These are phyloP conservation scores for Cryptops parisi DNA, from an alignment of 2,888 invertebrate genomes.

Conservation along the genomic window DNA sequence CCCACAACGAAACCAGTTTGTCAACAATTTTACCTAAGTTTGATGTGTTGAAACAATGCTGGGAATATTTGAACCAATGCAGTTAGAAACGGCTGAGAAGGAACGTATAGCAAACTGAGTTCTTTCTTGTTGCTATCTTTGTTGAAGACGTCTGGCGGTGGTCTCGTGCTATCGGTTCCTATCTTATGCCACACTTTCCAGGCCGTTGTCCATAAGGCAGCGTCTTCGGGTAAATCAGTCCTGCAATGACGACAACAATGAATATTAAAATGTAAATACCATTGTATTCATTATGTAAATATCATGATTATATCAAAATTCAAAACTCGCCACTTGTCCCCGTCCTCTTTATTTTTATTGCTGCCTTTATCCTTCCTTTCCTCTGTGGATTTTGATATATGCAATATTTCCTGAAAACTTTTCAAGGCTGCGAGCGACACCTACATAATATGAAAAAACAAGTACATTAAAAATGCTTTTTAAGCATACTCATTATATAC, in stretches of 20 bases:
- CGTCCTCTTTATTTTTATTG: no score
- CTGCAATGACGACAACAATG: background rate
- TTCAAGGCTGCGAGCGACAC: conserved; percentile 88
- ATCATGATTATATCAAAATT: no score
- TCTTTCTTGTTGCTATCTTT: conserved; percentile 15
- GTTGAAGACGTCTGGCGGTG: conserved; percentile 38
- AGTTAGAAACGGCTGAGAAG: conserved; percentile 84
- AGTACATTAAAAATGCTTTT: no score
- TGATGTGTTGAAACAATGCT: conserved; percentile 78
- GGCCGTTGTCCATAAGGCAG: conserved; percentile 51
- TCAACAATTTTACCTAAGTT: conserved; percentile 46
- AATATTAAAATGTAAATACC: no score
- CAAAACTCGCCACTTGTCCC: no score
- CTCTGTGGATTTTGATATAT: conserved; percentile 22
- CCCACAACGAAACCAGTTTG: background rate
- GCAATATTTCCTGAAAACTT: conserved; percentile 88
- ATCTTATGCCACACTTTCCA: conserved; percentile 57
- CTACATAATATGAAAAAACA: no score
- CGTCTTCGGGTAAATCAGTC: conserved; percentile 12
- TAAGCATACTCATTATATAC: no score
- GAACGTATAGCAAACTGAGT: conserved; percentile 51
- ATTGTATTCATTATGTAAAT: no score
- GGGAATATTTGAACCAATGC: conserved; percentile 93
- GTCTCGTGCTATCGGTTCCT: conserved; percentile 55
- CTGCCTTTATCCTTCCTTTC: background rate